phyloP scores from a whole-genome alignment of 2,888 invertebrate genomes.

The Drosophila emarginata region DNA sequence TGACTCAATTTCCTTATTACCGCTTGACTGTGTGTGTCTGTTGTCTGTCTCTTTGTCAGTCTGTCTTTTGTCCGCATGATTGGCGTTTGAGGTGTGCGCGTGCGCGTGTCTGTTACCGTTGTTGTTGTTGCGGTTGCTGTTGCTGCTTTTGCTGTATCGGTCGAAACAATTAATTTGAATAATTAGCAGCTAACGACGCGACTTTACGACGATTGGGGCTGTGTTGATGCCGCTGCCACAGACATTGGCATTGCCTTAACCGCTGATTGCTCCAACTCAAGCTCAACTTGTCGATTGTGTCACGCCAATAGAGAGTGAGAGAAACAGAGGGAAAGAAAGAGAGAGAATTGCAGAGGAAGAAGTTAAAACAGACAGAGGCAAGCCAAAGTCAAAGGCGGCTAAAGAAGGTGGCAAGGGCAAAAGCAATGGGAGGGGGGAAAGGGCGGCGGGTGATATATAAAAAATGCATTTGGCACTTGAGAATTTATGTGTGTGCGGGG shows the following conservation, averaged over 20 bases:
- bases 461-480: slow-evolving; percentile 77
- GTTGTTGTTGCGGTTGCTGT: not conserved
- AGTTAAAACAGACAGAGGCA: slow-evolving; percentile 15
- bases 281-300: slow-evolving; percentile 56
- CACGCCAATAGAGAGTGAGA: slow-evolving; percentile 61
- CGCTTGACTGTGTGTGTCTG: slow-evolving; percentile 14
- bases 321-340: slow-evolving; percentile 35
- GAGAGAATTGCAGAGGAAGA: slow-evolving; percentile 8
- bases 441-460: slow-evolving; percentile 44
- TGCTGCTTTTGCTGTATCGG: slow-evolving; percentile 20
- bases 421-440: slow-evolving; percentile 9
- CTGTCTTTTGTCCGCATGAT: slow-evolving; percentile 55
- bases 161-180: slow-evolving; percentile 79
- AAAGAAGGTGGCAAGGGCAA: slow-evolving; percentile 1
- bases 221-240: not conserved
- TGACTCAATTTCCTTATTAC: not conserved
- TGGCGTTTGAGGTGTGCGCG: slow-evolving; percentile 69
- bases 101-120: slow-evolving; percentile 63
- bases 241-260: too few relatives aligned
- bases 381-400: slow-evolving; percentile 45
- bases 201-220: slow-evolving; percentile 15
- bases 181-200: slow-evolving; percentile 74
- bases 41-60: slow-evolving; percentile 1
- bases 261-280: slow-evolving; percentile 30
- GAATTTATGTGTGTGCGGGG: slow-evolving; percentile 66